Percentiles rank a stretch among this genome's conserved stretches.
phyloP scores from a whole-genome alignment of 1,140 invertebrate genomes.

The Drosophila bocki region DNA sequence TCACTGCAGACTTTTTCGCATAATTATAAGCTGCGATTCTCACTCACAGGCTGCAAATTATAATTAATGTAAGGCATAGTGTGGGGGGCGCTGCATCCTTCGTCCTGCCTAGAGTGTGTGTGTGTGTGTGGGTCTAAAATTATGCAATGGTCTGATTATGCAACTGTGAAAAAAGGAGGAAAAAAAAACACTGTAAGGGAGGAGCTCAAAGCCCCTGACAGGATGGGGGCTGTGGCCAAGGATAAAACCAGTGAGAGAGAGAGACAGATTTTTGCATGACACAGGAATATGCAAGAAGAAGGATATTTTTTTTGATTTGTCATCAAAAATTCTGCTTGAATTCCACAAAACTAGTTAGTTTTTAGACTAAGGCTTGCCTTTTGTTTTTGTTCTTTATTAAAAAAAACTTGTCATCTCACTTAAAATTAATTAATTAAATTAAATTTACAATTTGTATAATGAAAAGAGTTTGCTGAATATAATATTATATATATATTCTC shows the following conservation, averaged over 20 bases:
- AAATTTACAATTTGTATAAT: no score
- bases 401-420: no score
- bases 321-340: not conserved
- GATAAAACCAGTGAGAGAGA: slow-evolving; percentile 6
- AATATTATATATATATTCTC: no score
- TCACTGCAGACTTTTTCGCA: slow-evolving; percentile 54
- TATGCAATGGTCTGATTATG: slow-evolving; percentile 77
- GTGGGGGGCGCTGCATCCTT: slow-evolving; percentile 9
- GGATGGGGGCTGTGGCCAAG: slow-evolving; percentile 9
- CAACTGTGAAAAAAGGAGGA: slow-evolving; percentile 29
- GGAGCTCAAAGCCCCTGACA: not conserved
- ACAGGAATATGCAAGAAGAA: not conserved
- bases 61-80: slow-evolving; percentile 61
- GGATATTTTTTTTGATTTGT: not conserved
- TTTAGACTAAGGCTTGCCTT: not conserved
- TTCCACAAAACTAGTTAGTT: not conserved
- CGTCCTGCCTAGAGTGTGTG: not conserved
- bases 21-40: slow-evolving; percentile 81
- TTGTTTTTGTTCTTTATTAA: not conserved
- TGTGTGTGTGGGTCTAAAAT: slow-evolving; percentile 60
- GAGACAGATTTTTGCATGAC: not conserved
- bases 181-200: not conserved
- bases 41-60: slow-evolving; percentile 65
- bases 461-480: no score
- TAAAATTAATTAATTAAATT: no score